phyloP scores from a whole-genome alignment of 2,113 vertebrate species.

The Spea bombifrons region DNA sequence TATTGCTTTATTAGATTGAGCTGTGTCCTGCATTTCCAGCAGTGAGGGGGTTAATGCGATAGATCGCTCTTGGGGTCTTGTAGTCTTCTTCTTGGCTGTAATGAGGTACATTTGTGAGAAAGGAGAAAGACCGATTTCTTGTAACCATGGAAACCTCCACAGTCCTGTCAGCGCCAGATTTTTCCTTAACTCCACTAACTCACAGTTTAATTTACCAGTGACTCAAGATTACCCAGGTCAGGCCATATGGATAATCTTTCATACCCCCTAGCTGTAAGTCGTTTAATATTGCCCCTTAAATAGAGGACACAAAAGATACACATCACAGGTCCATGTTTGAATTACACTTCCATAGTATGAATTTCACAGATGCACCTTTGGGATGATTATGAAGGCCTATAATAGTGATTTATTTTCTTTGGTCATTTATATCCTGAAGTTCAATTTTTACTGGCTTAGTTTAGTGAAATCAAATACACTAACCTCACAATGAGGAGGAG shows the following conservation, averaged over 20 bases:
- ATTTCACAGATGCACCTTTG: too few species aligned
- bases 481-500: too few species aligned
- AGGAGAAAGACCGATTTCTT: conserved; percentile 10
- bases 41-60: neutral
- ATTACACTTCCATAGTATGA: too few species aligned
- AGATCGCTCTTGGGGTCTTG: neutral
- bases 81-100: neutral
- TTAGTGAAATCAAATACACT: too few species aligned
- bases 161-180: neutral
- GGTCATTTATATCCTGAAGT: too few species aligned
- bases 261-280: neutral
- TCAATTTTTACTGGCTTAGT: too few species aligned
- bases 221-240: conserved; percentile 1
- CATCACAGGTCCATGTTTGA: too few species aligned
- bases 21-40: neutral
- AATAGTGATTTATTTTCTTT: too few species aligned
- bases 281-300: neutral
- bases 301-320: neutral
- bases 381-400: too few species aligned
- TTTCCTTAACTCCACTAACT: conserved; percentile 19
- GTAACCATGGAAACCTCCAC: conserved; percentile 29
- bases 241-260: neutral
- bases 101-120: conserved; percentile 19
- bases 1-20: too few species aligned
- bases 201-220: conserved; percentile 22